Evolutionary conservation across 2,888 invertebrate genomes (phyloP).

Genomic region (Acanthococcus lagerstroemiae): DNA sequence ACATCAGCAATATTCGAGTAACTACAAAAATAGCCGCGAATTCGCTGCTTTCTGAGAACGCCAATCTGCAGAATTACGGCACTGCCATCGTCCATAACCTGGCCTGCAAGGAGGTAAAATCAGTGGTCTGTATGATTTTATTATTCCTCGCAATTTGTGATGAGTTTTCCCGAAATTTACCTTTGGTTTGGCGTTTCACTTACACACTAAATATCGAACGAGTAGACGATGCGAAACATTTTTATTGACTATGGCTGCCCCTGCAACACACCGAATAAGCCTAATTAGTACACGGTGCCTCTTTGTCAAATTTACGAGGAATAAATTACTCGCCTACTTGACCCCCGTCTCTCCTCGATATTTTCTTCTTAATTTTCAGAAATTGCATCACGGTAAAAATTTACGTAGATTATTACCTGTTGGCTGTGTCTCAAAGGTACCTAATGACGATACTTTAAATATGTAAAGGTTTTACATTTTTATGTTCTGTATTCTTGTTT

Average conservation of each 20-base stretch:
- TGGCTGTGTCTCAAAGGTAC: slow-evolving; percentile 55
- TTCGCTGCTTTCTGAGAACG: slow-evolving; percentile 61
- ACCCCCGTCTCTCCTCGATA: slow-evolving; percentile 34
- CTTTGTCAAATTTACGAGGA: too few relatives aligned
- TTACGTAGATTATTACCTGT: slow-evolving; percentile 53
- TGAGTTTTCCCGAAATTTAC: background rate
- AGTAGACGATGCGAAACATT: background rate
- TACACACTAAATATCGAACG: background rate
- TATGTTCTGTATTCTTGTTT: too few relatives aligned
- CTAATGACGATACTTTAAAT: slow-evolving; percentile 28
- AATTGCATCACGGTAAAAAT: slow-evolving; percentile 55
- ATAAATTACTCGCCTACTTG: too few relatives aligned
- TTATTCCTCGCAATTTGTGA: background rate
- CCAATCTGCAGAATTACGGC: slow-evolving; percentile 65
- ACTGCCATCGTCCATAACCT: slow-evolving; percentile 81
- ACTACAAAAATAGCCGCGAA: slow-evolving; percentile 87
- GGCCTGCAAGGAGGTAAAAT: slow-evolving; percentile 92
- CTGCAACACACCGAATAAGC: too few relatives aligned
- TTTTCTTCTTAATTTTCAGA: slow-evolving; percentile 49
- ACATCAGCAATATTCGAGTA: slow-evolving; percentile 76
- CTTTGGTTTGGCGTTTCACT: background rate
- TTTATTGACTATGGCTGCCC: too few relatives aligned
- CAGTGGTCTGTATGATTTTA: slow-evolving; percentile 73
- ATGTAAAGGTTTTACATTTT: slow-evolving; percentile 31
- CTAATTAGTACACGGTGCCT: too few relatives aligned